These are phyloP conservation scores for Myotis brandtii DNA, from an alignment of 2,113 vertebrate genomes.

Conservation along the genomic window DNA sequence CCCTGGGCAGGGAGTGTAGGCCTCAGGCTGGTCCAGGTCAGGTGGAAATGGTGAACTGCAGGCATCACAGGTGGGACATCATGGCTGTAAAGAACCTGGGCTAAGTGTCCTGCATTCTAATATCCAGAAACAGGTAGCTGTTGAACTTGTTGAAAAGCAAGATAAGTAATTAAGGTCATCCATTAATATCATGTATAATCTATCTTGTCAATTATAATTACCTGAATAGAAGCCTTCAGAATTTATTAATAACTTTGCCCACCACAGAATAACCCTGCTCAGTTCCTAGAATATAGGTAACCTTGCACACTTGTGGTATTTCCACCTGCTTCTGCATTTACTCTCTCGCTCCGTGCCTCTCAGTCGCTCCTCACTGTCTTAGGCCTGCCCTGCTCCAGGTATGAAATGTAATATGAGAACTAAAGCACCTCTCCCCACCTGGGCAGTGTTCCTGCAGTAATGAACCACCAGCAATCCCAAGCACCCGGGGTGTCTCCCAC, in stretches of 20 bases:
- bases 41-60: background rate
- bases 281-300: background rate
- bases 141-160: background rate
- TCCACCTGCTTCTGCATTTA: background rate
- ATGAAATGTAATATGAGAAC: background rate
- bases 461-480: background rate
- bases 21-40: background rate
- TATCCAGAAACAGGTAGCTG: background rate
- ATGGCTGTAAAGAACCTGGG: background rate
- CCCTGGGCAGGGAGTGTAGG: background rate
- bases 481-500: rapidly evolving
- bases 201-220: no score
- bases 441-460: background rate
- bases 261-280: no score
- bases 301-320: background rate
- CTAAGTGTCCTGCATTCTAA: no score
- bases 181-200: background rate
- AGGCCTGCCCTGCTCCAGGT: background rate
- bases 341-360: background rate
- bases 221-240: no score
- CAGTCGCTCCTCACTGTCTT: background rate
- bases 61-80: no score
- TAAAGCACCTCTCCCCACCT: background rate
- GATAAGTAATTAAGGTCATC: background rate
- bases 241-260: no score